Evolutionary conservation across 2,113 vertebrate species (phyloP).

Genomic region (Notarius quadriscutis): DNA sequence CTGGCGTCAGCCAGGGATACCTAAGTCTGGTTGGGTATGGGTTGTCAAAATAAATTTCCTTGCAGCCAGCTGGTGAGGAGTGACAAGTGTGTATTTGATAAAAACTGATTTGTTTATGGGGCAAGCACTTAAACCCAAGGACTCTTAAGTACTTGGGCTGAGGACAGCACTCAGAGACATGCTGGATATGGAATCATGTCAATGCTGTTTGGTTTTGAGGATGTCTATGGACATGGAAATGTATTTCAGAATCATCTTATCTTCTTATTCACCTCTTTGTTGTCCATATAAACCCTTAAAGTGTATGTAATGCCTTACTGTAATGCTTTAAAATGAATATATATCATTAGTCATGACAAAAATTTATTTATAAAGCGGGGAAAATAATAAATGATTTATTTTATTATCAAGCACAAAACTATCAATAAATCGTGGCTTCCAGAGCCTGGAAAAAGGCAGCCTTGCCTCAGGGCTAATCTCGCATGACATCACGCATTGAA

Average conservation of each 20-base stretch:
- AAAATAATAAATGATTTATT: too few species aligned
- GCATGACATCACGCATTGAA: too few species aligned
- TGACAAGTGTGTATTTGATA: slow-evolving; percentile 81
- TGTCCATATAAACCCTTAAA: background rate
- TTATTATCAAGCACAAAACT: too few species aligned
- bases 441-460: too few species aligned
- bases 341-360: too few species aligned
- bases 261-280: background rate
- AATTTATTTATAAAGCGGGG: too few species aligned
- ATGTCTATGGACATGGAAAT: background rate
- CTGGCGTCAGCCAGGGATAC: slow-evolving; percentile 77
- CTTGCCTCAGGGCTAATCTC: too few species aligned
- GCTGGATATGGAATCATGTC: slow-evolving; percentile 10
- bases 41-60: slow-evolving; percentile 87
- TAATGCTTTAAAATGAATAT: too few species aligned
- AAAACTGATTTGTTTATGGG: slow-evolving; percentile 80
- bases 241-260: background rate
- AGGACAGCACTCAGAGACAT: slow-evolving; percentile 16
- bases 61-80: slow-evolving; percentile 73
- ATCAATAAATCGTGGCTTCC: too few species aligned
- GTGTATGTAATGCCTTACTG: too few species aligned
- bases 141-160: background rate
- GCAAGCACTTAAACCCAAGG: slow-evolving; percentile 70
- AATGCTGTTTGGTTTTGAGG: background rate
- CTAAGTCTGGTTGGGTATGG: slow-evolving; percentile 76